phyloP scores from a whole-genome alignment of 2,888 invertebrate genomes.

The Malacosoma neustria region DNA sequence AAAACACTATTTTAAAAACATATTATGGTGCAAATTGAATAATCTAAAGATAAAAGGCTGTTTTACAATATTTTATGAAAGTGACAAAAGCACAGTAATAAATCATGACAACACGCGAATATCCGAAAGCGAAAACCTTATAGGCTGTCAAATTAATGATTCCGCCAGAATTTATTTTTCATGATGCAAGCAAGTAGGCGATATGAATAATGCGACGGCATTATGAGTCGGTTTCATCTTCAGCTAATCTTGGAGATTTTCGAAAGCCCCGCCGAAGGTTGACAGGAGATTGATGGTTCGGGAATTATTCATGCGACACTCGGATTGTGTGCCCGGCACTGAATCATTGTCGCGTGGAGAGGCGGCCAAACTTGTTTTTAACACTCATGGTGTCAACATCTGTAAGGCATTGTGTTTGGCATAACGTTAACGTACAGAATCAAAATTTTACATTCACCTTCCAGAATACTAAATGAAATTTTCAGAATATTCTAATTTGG shows the following conservation, averaged over 20 bases:
- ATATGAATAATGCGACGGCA: neutral
- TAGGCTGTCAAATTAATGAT: neutral
- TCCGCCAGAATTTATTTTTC: neutral
- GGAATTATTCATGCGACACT: slow-evolving; percentile 14
- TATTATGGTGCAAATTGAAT: too few species aligned
- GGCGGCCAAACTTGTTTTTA: too few species aligned
- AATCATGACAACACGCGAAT: neutral
- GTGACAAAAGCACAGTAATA: too few species aligned
- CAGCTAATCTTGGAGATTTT: slow-evolving; percentile 12
- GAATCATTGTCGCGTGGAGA: slow-evolving; percentile 6
- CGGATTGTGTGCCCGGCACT: slow-evolving; percentile 5
- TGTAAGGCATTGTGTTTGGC: too few species aligned
- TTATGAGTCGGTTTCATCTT: neutral
- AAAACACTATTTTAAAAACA: too few species aligned
- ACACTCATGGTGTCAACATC: too few species aligned
- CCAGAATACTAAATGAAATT: too few species aligned
- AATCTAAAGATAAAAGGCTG: too few species aligned
- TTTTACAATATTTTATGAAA: too few species aligned
- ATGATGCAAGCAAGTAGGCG: neutral
- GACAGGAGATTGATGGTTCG: slow-evolving; percentile 10
- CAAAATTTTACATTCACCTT: too few species aligned
- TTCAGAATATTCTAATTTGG: too few species aligned
- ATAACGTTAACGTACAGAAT: too few species aligned
- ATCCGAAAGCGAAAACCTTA: neutral
- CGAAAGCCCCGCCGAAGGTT: slow-evolving; percentile 4